Evolutionary conservation across 2,888 invertebrate species (phyloP), one percentile per base, ranked within the genome.

Genomic region (Metopia argyrocephala): DNA sequence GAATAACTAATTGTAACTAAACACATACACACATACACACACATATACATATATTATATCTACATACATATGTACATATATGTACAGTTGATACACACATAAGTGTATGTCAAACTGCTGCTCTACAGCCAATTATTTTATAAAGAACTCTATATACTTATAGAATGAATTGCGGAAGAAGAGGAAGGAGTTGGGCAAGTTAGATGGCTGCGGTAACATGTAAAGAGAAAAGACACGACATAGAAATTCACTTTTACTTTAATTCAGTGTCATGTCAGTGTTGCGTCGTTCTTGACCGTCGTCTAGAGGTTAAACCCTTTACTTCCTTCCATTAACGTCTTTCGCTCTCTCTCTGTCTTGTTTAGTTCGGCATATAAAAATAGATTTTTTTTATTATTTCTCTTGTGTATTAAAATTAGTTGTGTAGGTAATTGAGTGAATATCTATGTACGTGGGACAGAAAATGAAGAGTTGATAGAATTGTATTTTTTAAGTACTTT

Each of bases 181-280:
- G 31, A 31, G 31, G 31, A 9, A 0, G 31, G 12, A 7, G 31
- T 12, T 3, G 31, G 31, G 7, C 31, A 15, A 12, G n/a, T n/a
- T n/a, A 3, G 38, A 15, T 12, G 38, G 38, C 38, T 56, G 64
- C 5, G 31, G 31, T 6, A 31, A 31, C 64, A 59, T n/a, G n/a
- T n/a, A 59, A 57, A 61, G 59, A 62, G 20, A 76, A 12, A 31
- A 73, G 71, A 68, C 78, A 78, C 78, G 69, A 50, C 70, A 78
- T 70, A 82, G 75, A 82, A 79, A 74, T 83, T 83, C 83, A 83
- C 83, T 83, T 83, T 83, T 83, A 82, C 82, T 83, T 83, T 73
- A 81, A 81, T 81, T 38, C 38, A 38, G 9, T n/a, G n/a, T 81
- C 78, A 59, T 61, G 71, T 6, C 54, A 50, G 62, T 71, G 75